Base-by-base conservation (phyloP, 2,113 vertebrate species). In the Pseudopodoces humilis region DNA sequence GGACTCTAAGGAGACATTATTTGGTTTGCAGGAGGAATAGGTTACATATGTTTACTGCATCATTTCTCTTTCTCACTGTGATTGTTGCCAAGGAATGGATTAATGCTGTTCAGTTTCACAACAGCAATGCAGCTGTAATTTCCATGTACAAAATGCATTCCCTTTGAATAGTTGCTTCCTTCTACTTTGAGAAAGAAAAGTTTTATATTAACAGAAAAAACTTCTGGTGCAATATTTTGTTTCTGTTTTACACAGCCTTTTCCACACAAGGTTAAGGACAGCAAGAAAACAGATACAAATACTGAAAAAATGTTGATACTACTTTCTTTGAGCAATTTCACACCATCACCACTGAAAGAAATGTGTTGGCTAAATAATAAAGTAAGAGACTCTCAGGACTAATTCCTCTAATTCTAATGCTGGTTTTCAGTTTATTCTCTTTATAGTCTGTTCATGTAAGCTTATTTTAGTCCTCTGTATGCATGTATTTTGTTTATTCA, bases 1-100 rank as follows among this genome's bases (percentile, higher is more conserved):
- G 43, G 37, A 49, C 53, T 74, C 78, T 30, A 43, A 92, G 79
- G 60, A 89, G 33, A 59, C 15, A 50, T 85, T 76, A 67, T 92
- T 95, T 39, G 60, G 35, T 85, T 91, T 92, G 58, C 69, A 87
- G 76, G 67, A 92, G 44, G 64, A 94, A 88, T 67, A 47, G 41
- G 60, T 95, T 94, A 79, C 62, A 41, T 86, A 58, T 60, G 62
- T 88, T 96, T 91, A 70, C 74, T 53, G 35, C 80, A 86, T 67
- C 25, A 27, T 90, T 94, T 91, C 68, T 87, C 60, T 72, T 76
- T 83, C 88, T 95, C 23, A 11, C 60, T 91, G 37, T 62, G 74
- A 76, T 49, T 74, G 53, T 94, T 95, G 90, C 62, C 86, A 92
- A 93, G 65, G 68, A 92, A 60, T 83, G 46, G 75, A 96, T 87